phyloP scores from a whole-genome alignment of 2,888 invertebrate species.

The Pimpla rufipes region DNA sequence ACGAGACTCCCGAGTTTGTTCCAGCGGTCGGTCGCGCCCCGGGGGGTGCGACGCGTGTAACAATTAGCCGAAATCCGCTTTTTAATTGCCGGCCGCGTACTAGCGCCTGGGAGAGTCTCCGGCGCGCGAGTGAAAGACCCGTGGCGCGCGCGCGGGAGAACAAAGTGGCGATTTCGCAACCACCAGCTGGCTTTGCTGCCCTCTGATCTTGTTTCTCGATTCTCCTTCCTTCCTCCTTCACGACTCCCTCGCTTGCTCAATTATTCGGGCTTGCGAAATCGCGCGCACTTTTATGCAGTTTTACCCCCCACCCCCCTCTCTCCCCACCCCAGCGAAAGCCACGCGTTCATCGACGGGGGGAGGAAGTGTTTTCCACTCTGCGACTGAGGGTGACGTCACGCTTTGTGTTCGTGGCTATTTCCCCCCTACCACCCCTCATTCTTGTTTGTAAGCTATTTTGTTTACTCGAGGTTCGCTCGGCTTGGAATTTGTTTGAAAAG shows the following conservation, averaged over 20 bases:
- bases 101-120: conserved; percentile 2
- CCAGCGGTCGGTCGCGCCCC: conserved; percentile 24
- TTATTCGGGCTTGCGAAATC: conserved; percentile 43
- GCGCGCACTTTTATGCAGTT: conserved; percentile 22
- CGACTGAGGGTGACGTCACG: background rate
- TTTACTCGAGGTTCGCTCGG: no score
- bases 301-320: no score
- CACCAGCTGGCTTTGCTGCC: conserved; percentile 4
- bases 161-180: conserved; percentile 55
- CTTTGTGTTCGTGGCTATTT: no score
- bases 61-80: conserved; percentile 62
- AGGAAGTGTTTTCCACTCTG: conserved; percentile 24
- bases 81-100: conserved; percentile 55
- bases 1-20: conserved; percentile 4
- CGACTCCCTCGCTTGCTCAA: conserved; percentile 30
- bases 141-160: conserved; percentile 12
- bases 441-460: background rate
- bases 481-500: no score
- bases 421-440: no score
- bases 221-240: conserved; percentile 24
- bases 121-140: conserved; percentile 21
- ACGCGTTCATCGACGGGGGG: conserved; percentile 10
- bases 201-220: conserved; percentile 43
- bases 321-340: conserved; percentile 27
- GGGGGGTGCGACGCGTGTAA: conserved; percentile 46